Conservation (phyloP, 2,888 invertebrate species). For the Caenorhabditis sp. region DNA sequence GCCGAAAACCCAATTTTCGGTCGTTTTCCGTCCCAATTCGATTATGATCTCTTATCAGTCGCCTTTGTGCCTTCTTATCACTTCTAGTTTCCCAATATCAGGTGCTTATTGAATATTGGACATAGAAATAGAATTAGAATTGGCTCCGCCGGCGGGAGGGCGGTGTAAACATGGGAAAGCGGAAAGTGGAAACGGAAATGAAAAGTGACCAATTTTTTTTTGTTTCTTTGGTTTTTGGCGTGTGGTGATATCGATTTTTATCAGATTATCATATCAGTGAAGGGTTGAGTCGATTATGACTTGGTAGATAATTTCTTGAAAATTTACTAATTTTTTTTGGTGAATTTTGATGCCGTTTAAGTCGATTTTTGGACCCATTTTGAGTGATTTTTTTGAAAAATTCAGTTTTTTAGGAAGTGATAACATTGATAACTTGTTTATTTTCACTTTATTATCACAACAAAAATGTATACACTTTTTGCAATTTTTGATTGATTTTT, state of each 20-base stretch:
- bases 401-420: no score
- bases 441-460: no score
- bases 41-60: slow-evolving; percentile 47
- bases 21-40: slow-evolving; percentile 14
- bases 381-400: no score
- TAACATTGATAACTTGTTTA: no score
- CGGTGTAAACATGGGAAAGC: neutral
- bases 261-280: neutral
- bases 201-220: neutral
- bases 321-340: neutral
- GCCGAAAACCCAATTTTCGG: neutral
- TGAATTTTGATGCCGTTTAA: no score
- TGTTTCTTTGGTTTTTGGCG: neutral
- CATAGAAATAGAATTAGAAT: neutral
- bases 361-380: neutral
- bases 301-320: no score
- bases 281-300: neutral
- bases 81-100: neutral
- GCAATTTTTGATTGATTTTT: no score
- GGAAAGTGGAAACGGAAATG: no score
- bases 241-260: no score
- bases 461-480: no score
- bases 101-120: no score
- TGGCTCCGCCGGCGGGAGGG: no score
- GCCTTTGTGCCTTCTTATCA: neutral